Evolutionary conservation across 2,888 invertebrate genomes (phyloP), one percentile per base, ranked within the genome.

Genomic region (Amiota communis): DNA sequence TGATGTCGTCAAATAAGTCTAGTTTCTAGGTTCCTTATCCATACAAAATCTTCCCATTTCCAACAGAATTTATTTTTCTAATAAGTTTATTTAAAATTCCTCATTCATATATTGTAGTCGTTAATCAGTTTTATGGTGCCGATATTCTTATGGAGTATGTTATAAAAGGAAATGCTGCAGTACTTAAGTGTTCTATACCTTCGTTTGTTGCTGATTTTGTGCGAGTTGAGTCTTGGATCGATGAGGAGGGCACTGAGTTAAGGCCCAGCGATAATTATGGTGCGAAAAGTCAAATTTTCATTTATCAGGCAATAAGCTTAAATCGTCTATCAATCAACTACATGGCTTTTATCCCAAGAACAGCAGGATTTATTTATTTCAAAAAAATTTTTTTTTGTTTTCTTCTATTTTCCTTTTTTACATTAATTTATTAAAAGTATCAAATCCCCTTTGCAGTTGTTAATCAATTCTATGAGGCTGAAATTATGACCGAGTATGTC

Each of bases 151-250:
- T 93, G 80, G 94, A 94, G 88, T 94, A 94, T 89, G 94, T 94
- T 70, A 94, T 94, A 81, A 91, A 93, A 72, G 94, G 94, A 76
- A 94, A 94, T 90, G 92, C 93, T 64, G 94, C 93, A 0, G 92
- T 94, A 70, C 88, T 94, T 74, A 94, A 94, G 87, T 94, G 94
- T 90, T 93, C 93, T 80, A 93, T 94, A 77, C 94, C 94, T 9
- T 93, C 93, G 79, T 94, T 94, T 89, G 94, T 94, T 72, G 93
- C 93, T 73, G 94, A 94, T 90, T 94, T 93, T 88, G 94, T 94
- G 69, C 91, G 91, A 67, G 93, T 94, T 72, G 93, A 93, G 81
- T 92, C 93, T 70, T 94, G 94, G 94, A 92, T 93, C 78, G 92
- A 93, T 86, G 93, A 94, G 81, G 91, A 92, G 83, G 93, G 92